Conservation (phyloP, 2,113 vertebrate species). For the Rhea pennata region DNA sequence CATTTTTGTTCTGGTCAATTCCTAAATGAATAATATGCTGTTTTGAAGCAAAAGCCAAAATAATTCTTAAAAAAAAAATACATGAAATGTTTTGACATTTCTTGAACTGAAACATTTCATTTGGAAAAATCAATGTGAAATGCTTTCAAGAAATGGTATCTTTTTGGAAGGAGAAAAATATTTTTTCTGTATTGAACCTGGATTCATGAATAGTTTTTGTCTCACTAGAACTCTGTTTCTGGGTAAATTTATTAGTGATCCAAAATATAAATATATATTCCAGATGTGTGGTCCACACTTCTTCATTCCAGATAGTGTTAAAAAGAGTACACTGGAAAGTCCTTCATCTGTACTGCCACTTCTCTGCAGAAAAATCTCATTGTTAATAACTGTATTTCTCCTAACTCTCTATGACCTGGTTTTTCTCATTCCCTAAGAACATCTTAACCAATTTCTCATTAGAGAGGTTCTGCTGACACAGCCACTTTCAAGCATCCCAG, state of each 20-base stretch:
- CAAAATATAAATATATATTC: background rate
- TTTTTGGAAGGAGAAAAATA: background rate
- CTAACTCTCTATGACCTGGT: background rate
- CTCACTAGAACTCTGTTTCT: background rate
- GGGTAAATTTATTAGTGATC: background rate
- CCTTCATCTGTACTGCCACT: background rate
- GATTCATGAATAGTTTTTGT: background rate
- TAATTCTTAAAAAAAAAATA: background rate
- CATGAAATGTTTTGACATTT: slow-evolving; percentile 10
- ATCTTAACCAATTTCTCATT: background rate
- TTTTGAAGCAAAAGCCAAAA: slow-evolving; percentile 43
- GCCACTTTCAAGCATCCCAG: background rate
- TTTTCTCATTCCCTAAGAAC: background rate
- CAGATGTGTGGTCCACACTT: background rate
- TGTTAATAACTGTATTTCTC: background rate
- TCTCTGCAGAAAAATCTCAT: background rate
- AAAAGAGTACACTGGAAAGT: background rate
- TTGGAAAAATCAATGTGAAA: background rate
- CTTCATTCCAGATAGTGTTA: background rate
- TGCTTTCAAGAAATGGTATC: background rate
- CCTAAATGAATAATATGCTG: background rate
- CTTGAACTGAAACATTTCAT: slow-evolving; percentile 6
- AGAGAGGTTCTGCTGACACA: background rate
- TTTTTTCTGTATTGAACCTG: background rate
- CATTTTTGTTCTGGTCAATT: background rate